Evolutionary conservation across 2,888 invertebrate species (phyloP).

Genomic region (Pollenia amentaria): DNA sequence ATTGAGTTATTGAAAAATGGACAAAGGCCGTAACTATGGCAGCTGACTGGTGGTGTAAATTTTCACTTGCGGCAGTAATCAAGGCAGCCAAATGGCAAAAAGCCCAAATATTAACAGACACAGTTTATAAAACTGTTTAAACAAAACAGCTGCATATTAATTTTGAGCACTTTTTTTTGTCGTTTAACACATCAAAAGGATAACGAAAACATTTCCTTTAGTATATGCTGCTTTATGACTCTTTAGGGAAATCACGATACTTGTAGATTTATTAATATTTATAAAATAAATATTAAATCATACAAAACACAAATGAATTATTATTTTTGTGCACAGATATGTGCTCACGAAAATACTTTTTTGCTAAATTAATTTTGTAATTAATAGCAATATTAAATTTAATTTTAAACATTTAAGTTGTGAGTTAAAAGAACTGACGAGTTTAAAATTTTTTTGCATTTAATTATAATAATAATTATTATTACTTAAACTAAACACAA

Average conservation of each 20-base stretch:
- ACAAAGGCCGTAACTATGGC: slow-evolving; percentile 63
- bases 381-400: too few species aligned
- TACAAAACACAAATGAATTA: background rate
- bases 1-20: slow-evolving; percentile 57
- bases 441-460: too few species aligned
- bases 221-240: slow-evolving; percentile 38
- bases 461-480: too few species aligned
- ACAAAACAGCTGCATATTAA: slow-evolving; percentile 63
- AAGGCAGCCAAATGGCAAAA: slow-evolving; percentile 72
- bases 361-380: too few species aligned
- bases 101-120: slow-evolving; percentile 60
- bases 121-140: slow-evolving; percentile 40
- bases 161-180: slow-evolving; percentile 47
- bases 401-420: too few species aligned
- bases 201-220: slow-evolving; percentile 37
- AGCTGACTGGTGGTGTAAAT: slow-evolving; percentile 66
- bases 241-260: slow-evolving; percentile 64
- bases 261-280: slow-evolving; percentile 49
- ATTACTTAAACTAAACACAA: too few species aligned
- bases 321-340: background rate
- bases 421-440: too few species aligned
- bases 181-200: slow-evolving; percentile 43
- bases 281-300: slow-evolving; percentile 26
- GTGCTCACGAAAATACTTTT: too few species aligned
- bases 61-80: slow-evolving; percentile 67